These are phyloP conservation scores for Lasioglossum malachurum DNA, from an alignment of 2,888 invertebrate species.

Conservation along the genomic window DNA sequence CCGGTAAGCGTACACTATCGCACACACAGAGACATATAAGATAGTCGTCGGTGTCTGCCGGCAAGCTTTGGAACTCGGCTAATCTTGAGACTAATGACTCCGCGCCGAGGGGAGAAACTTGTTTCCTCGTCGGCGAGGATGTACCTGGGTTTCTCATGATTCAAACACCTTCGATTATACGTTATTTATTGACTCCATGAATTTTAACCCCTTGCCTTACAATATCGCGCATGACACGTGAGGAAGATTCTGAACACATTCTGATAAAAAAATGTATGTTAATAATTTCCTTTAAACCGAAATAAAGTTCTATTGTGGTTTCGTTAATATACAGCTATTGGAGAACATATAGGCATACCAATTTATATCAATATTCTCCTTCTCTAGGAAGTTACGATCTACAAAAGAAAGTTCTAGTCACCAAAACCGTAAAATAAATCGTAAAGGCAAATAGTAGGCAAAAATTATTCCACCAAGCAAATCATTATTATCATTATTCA, in stretches of 20 bases:
- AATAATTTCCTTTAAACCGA: too few relatives aligned
- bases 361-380: too few relatives aligned
- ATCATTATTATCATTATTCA: neutral
- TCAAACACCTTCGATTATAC: neutral
- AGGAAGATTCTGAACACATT: too few relatives aligned
- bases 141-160: neutral
- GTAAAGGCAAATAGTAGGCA: neutral
- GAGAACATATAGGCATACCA: too few relatives aligned
- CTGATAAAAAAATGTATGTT: too few relatives aligned
- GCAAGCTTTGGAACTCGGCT: constrained; percentile 68
- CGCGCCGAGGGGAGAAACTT: constrained; percentile 42
- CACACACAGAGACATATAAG: constrained; percentile 42
- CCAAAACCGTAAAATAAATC: too few relatives aligned
- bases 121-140: constrained; percentile 25
- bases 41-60: constrained; percentile 54
- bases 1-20: constrained; percentile 17
- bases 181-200: neutral
- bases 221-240: too few relatives aligned
- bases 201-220: neutral
- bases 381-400: too few relatives aligned
- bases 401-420: too few relatives aligned
- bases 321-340: too few relatives aligned
- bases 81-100: constrained; percentile 65
- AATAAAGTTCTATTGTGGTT: too few relatives aligned
- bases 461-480: neutral